Evolutionary conservation across 2,797 vertebrate species (phyloP), one percentile per base, ranked within the genome.

Genomic region (Acanthis flammea): DNA sequence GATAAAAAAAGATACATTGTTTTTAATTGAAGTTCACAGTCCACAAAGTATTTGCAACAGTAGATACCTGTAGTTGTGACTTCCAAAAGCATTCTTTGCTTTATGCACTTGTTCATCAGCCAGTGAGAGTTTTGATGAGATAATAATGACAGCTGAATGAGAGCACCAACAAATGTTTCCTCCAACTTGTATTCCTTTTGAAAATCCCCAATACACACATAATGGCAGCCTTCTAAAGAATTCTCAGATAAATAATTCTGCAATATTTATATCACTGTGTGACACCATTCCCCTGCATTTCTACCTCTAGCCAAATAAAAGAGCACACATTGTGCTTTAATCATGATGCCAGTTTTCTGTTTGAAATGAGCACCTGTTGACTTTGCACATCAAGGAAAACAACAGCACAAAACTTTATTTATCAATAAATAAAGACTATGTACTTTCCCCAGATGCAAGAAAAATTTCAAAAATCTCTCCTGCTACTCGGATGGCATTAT

Each of bases 311-410:
- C 21, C 30, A 75, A 77, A 61, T 71, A 82, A 91, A 74, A 39
- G 2, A 93, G 60, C 55, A 47, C 63, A 58, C 28, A 18, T 48
- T 68, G 28, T n/a, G 12, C 85, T 96, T 96, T 97, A 94, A 82
- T 73, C 84, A 82, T 31, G 19, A 79, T 47, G 27, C 50, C n/a
- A 78, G 6, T 31, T 92, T 24, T 93, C 57, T 81, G 19, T 74
- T 91, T 91, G 70, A 93, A 93, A 90, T 47, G 28, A 92, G 19
- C 19, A 61, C n/a, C 70, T 74, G 51, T 75, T 51, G 91, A 86
- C 19, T 62, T 80, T 37, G 21, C 27, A 74, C 50, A 63, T 76
- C 65, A 74, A 79, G 57, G 57, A 73, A 85, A 87, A 68, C 8
- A 90, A 39, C n/a, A 35, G 21, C 8, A 30, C 15, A 14, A 55